Conservation (phyloP, 2,888 invertebrate species). For the Aethes cnicana region DNA sequence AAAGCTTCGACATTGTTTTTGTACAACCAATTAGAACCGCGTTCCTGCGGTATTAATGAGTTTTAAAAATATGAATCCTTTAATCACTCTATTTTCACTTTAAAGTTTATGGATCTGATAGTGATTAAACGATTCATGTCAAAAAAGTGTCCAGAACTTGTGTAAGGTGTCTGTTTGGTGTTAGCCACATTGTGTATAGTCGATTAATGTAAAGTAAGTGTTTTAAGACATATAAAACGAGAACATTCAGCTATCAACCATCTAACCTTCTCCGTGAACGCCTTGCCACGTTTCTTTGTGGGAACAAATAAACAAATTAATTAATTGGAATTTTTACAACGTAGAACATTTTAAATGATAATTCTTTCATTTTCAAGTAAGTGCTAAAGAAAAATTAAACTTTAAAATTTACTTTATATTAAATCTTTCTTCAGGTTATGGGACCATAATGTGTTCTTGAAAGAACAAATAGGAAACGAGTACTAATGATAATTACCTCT, state of each 20-base stretch:
- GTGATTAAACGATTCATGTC: slow-evolving; percentile 10
- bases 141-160: slow-evolving; percentile 33
- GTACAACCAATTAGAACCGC: slow-evolving; percentile 35
- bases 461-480: slow-evolving; percentile 44
- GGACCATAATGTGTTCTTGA: slow-evolving; percentile 13
- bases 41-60: slow-evolving; percentile 38
- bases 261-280: slow-evolving; percentile 92
- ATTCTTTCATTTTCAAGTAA: no score
- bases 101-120: neutral
- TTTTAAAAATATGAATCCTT: slow-evolving; percentile 29
- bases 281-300: slow-evolving; percentile 87
- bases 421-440: no score
- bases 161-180: slow-evolving; percentile 48
- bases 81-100: slow-evolving; percentile 1
- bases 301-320: slow-evolving; percentile 75
- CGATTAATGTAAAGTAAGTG: slow-evolving; percentile 49
- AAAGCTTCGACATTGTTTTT: slow-evolving; percentile 41
- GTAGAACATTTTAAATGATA: slow-evolving; percentile 10
- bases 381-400: no score
- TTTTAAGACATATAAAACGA: slow-evolving; percentile 68
- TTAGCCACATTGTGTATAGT: slow-evolving; percentile 66
- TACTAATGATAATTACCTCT: slow-evolving; percentile 81
- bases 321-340: slow-evolving; percentile 31
- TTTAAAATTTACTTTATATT: no score
- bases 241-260: slow-evolving; percentile 68